Evolutionary conservation across 2,113 vertebrate species (phyloP).

Genomic region (Butorides virescens): DNA sequence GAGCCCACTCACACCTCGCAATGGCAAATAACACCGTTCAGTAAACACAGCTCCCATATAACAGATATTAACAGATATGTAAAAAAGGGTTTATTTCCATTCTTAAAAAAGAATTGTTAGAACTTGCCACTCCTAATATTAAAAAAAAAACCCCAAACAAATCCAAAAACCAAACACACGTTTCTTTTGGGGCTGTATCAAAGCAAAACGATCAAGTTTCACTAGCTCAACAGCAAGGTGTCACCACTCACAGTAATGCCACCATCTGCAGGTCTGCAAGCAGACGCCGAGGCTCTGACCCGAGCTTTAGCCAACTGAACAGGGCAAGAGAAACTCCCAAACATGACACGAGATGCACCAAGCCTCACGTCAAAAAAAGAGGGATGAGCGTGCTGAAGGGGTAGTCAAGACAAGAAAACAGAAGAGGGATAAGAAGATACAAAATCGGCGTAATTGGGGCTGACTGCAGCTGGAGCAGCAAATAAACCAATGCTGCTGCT

Average conservation of each 20-base stretch:
- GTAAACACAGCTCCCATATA: not conserved
- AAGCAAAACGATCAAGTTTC: not conserved
- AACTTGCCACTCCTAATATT: not conserved
- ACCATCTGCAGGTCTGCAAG: not conserved
- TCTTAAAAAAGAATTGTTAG: not conserved
- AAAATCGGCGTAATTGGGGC: not conserved
- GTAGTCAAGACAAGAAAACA: not conserved
- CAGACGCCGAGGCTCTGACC: rapidly evolving
- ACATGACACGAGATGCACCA: rapidly evolving
- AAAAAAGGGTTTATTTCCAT: not conserved
- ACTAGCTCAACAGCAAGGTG: not conserved
- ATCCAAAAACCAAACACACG: rapidly evolving
- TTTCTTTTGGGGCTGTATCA: not conserved
- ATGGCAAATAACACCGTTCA: not conserved
- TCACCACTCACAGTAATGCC: not conserved
- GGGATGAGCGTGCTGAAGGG: no score
- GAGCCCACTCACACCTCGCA: rapidly evolving
- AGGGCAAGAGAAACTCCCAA: not conserved
- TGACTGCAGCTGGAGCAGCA: not conserved
- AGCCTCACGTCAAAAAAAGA: not conserved
- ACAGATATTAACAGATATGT: no score
- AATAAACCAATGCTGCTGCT: not conserved
- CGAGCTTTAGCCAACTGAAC: not conserved
- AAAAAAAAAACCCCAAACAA: not conserved
- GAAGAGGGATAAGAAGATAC: rapidly evolving